Percentiles rank a stretch among this genome's conserved stretches.
Conservation (phyloP, 2,888 invertebrate species). For the Hydrotaea diabolus region DNA sequence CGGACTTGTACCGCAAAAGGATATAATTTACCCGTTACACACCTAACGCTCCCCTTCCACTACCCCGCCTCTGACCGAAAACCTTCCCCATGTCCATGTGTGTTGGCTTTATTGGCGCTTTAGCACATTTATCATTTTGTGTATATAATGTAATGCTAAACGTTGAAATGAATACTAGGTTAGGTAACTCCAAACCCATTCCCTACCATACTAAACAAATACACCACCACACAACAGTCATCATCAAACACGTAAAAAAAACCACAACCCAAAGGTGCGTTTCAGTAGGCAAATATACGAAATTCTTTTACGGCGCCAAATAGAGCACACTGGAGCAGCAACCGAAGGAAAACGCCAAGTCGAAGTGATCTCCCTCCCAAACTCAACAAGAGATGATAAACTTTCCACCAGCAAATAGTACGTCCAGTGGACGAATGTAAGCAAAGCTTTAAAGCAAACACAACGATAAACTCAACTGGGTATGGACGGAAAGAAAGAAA, state of each 20-base stretch:
- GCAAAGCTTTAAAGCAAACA: neutral
- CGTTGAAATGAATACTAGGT: slow-evolving; percentile 48
- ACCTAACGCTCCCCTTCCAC: neutral
- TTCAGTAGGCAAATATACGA: slow-evolving; percentile 68
- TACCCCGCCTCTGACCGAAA: neutral
- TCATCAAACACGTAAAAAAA: slow-evolving; percentile 34
- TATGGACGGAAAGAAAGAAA: neutral
- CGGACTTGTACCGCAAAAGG: too few species aligned
- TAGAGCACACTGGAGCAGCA: slow-evolving; percentile 58
- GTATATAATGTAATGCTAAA: slow-evolving; percentile 71
- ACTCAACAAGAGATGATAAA: slow-evolving; percentile 54
- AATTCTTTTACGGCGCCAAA: slow-evolving; percentile 71
- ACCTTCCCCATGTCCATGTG: slow-evolving; percentile 45
- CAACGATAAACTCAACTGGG: slow-evolving; percentile 55
- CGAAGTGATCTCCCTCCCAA: neutral
- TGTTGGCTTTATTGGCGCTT: slow-evolving; percentile 63
- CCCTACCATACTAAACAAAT: slow-evolving; percentile 68
- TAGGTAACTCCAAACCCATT: slow-evolving; percentile 37
- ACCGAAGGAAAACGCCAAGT: neutral
- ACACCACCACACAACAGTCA: slow-evolving; percentile 67
- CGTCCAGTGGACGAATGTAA: slow-evolving; percentile 45
- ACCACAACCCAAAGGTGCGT: slow-evolving; percentile 66
- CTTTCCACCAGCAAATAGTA: slow-evolving; percentile 45
- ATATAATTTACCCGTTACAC: too few species aligned
- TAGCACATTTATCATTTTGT: slow-evolving; percentile 77